phyloP scores from a whole-genome alignment of 2,888 invertebrate genomes.

The Lutraria lutraria region DNA sequence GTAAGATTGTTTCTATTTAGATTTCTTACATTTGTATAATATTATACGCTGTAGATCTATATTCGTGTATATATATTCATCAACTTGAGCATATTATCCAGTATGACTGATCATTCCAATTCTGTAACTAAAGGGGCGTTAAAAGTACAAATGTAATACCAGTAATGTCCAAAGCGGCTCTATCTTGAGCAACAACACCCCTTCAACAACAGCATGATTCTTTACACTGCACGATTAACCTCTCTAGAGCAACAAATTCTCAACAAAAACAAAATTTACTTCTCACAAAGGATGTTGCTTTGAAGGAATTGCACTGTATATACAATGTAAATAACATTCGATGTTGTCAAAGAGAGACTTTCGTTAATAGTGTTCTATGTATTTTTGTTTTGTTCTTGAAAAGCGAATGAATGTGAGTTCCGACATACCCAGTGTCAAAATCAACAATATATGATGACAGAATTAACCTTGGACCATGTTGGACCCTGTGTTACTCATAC shows the following conservation, averaged over 20 bases:
- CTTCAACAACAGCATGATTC: too few relatives aligned
- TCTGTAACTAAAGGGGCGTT: neutral
- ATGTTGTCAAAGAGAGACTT: neutral
- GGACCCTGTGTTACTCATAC: slow-evolving; percentile 22
- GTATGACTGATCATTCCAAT: neutral
- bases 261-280: neutral
- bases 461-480: slow-evolving; percentile 5
- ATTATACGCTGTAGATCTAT: neutral
- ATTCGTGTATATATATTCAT: neutral
- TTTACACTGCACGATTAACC: neutral
- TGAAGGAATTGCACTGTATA: neutral
- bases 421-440: slow-evolving; percentile 21
- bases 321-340: too few relatives aligned
- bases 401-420: slow-evolving; percentile 38
- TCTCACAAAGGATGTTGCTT: neutral
- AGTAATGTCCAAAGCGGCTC: neutral
- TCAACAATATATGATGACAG: neutral
- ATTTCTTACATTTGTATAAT: neutral
- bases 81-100: neutral
- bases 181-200: too few relatives aligned
- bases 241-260: neutral
- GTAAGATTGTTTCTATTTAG: slow-evolving; percentile 22
- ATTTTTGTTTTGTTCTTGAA: neutral
- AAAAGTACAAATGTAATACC: neutral
- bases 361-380: neutral